phyloP scores from a whole-genome alignment of 2,797 vertebrate species.

The Amblyopsis hoosieri region DNA sequence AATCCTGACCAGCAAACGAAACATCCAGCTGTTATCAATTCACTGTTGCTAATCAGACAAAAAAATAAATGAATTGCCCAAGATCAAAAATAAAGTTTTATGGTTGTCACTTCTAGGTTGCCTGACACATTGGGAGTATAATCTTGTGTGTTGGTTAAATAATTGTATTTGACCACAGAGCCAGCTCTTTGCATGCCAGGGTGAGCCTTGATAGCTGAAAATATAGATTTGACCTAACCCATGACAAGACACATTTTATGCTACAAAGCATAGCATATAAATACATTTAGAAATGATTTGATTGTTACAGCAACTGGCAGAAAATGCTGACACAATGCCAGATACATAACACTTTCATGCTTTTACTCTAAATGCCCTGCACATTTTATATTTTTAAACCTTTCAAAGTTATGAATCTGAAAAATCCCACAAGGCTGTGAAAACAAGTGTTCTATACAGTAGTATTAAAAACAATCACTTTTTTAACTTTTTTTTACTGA shows the following conservation, averaged over 20 bases:
- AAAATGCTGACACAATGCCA: constrained; percentile 49
- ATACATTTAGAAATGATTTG: constrained; percentile 52
- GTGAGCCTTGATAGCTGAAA: constrained; percentile 48
- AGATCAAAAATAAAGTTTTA: constrained; percentile 26
- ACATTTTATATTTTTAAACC: constrained; percentile 6
- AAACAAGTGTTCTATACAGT: not conserved
- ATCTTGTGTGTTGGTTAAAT: constrained; percentile 33
- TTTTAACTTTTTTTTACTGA: constrained; percentile 31
- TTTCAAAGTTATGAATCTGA: constrained; percentile 11
- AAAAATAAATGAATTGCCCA: constrained; percentile 15
- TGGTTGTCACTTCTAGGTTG: constrained; percentile 15
- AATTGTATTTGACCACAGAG: constrained; percentile 61
- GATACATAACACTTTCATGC: not conserved
- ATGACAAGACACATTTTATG: constrained; percentile 58
- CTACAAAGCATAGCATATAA: constrained; percentile 31
- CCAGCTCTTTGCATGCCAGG: constrained; percentile 71
- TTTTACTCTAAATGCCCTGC: constrained; percentile 29
- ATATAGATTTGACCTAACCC: constrained; percentile 38
- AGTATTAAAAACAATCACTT: constrained; percentile 22
- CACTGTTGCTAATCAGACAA: constrained; percentile 7
- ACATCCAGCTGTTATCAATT: constrained; percentile 29
- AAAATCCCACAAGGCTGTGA: not conserved
- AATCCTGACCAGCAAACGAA: constrained; percentile 51
- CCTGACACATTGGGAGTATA: constrained; percentile 31
- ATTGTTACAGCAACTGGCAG: constrained; percentile 66